Evolutionary conservation across 2,888 invertebrate genomes (phyloP), one percentile per base, ranked within the genome.

Genomic region (Antitype chi): DNA sequence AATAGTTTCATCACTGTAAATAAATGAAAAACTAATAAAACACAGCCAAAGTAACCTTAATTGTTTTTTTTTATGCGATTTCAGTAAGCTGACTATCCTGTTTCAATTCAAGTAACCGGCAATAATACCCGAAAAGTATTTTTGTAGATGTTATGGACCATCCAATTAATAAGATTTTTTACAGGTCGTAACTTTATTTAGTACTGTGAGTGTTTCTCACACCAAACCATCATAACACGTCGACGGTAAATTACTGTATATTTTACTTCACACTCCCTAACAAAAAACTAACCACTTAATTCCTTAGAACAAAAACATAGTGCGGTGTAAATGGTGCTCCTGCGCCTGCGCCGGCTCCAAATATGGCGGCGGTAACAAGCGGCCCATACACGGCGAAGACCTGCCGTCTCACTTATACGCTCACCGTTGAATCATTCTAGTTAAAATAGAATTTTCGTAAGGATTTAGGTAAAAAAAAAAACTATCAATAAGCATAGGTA

Each of bases 341-440:
- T 77, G 87, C 85, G 88, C 80, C 76, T 81, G 80, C 78, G 88
- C 80, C 87, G 82, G 84, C 74, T 52, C 88, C 88, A 76, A 86
- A 88, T 88, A 88, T 85, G 88, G 88, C 81, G 68, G 70, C 80
- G 66, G 80, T 88, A 89, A 89, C 88, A 84, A 89, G 83, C 81
- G 72, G 47, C 47, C 84, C 84, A 74, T 87, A 87, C 82, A 80
- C 83, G 89, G 88, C 81, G 76, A 74, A 85, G 88, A 84, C 72
- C 86, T 86, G 81, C 82, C 81, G 85, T 78, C 88, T 85, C 76
- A 85, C 88, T 88, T 87, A 88, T 84, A 81, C 80, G 68, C 83
- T 83, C 78, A 72, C 71, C 66, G 84, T 80, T 84, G 84, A 86
- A 84, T 84, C 86, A 84, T 86, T 84, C 86, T 86, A 84, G 84